These are phyloP conservation scores for Zeugodacus cucurbitae DNA, from an alignment of 1,140 invertebrate genomes.

Conservation along the genomic window DNA sequence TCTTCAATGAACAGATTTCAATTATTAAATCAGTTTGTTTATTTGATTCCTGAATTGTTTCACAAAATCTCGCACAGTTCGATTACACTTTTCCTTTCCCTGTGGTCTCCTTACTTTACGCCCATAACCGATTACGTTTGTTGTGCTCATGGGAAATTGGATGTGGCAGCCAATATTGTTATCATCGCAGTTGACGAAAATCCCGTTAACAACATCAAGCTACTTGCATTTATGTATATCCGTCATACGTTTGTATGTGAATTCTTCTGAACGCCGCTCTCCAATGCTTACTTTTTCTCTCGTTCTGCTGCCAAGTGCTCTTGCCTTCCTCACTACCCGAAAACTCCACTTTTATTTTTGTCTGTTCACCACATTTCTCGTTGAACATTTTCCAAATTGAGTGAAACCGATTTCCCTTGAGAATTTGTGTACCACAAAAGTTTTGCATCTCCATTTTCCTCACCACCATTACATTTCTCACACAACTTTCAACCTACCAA, in stretches of 20 bases:
- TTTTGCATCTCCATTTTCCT: background rate
- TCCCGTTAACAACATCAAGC: background rate
- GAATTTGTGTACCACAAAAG: conserved; percentile 13
- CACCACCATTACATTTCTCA: background rate
- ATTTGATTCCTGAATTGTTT: conserved; percentile 8
- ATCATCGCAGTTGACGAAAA: background rate
- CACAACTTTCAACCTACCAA: background rate
- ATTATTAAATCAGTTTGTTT: background rate
- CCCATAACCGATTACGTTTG: conserved; percentile 63
- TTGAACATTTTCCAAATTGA: conserved; percentile 56
- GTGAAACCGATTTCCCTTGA: conserved; percentile 61
- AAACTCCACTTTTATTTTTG: background rate
- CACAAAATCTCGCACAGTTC: background rate
- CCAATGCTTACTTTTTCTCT: background rate
- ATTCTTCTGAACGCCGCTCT: background rate
- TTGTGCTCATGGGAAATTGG: conserved; percentile 55
- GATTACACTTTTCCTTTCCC: background rate
- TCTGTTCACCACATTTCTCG: background rate
- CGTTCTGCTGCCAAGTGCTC: background rate
- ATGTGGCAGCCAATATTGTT: background rate
- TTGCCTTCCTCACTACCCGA: background rate
- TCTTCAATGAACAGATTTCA: background rate
- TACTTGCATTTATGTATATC: background rate
- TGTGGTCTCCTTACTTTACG: conserved; percentile 49
- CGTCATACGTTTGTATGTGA: background rate